Conservation (phyloP, 2,797 vertebrate species). For the Petrocephalus sullivani region DNA sequence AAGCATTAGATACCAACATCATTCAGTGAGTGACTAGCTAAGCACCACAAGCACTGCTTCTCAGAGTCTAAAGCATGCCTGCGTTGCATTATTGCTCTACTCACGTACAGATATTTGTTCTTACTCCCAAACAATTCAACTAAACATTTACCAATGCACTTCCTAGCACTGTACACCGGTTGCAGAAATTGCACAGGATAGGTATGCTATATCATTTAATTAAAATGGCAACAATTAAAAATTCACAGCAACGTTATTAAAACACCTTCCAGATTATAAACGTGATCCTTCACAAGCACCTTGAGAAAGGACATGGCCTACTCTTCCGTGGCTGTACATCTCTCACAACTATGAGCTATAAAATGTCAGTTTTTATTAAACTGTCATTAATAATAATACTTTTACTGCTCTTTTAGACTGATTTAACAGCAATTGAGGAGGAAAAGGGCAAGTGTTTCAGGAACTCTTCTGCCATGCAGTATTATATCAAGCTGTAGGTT, state of each 20-base stretch:
- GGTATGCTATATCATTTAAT: neutral
- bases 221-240: neutral
- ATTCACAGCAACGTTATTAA: slow-evolving; percentile 7
- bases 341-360: neutral
- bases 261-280: neutral
- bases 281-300: neutral
- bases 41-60: neutral
- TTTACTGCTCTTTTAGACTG: neutral
- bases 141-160: neutral
- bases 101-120: neutral
- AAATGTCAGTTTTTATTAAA: slow-evolving; percentile 10
- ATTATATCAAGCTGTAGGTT: neutral
- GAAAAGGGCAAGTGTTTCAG: slow-evolving; percentile 1
- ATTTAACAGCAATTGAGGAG: neutral
- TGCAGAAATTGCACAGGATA: neutral
- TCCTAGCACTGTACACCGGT: neutral
- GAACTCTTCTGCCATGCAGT: neutral
- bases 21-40: neutral
- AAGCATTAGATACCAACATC: neutral
- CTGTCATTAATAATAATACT: slow-evolving; percentile 3
- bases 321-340: neutral
- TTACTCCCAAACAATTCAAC: neutral
- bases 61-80: neutral
- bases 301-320: neutral
- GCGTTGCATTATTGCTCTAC: neutral